Conservation (phyloP, 2,888 invertebrate genomes). For the Erebia epiphron region DNA sequence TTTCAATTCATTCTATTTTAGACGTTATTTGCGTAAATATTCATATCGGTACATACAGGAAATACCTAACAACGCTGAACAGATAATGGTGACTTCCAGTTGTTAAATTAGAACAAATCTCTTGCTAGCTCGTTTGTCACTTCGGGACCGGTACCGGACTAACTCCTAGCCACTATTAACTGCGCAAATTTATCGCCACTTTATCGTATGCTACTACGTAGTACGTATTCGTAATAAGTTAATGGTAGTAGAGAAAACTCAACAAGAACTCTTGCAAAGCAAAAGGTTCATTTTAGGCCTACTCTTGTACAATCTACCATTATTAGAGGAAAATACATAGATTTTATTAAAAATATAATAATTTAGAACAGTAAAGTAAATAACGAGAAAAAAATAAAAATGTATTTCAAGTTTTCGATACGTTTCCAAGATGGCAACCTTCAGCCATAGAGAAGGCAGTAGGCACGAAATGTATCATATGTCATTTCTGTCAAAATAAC, state of each 20-base stretch:
- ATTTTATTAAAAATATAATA: too few species aligned
- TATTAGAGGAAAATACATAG: too few species aligned
- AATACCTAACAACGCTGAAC: background rate
- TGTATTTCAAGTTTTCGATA: too few species aligned
- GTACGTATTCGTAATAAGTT: background rate
- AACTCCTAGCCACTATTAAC: slow-evolving; percentile 47
- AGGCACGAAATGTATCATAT: too few species aligned
- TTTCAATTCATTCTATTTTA: too few species aligned
- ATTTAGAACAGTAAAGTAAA: too few species aligned
- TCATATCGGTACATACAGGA: background rate
- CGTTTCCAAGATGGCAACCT: too few species aligned
- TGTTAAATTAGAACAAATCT: slow-evolving; percentile 44
- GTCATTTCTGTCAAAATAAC: too few species aligned
- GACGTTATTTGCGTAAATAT: background rate
- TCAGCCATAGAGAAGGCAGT: too few species aligned
- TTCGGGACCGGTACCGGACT: slow-evolving; percentile 48
- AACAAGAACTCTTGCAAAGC: background rate
- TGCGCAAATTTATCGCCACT: slow-evolving; percentile 53
- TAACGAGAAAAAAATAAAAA: too few species aligned
- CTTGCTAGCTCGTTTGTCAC: slow-evolving; percentile 51
- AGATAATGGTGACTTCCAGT: slow-evolving; percentile 34
- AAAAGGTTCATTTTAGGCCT: too few species aligned
- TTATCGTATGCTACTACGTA: slow-evolving; percentile 31
- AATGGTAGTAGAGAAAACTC: background rate
- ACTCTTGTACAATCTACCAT: too few species aligned